Percentiles rank a stretch among this genome's conserved stretches.
phyloP scores from a whole-genome alignment of 1,140 invertebrate species.

The Musca vetustissima region DNA sequence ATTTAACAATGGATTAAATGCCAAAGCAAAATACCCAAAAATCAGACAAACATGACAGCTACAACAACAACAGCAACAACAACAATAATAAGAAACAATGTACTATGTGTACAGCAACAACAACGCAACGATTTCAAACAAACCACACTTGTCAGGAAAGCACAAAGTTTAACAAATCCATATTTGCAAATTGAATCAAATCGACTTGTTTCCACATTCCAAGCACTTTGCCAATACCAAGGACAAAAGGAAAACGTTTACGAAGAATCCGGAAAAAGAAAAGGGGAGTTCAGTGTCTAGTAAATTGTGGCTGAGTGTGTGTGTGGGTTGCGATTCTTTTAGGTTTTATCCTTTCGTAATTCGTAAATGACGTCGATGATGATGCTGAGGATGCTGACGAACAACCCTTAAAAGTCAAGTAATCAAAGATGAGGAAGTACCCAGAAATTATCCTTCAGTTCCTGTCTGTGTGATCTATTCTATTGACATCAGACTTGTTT shows the following conservation, averaged over 20 bases:
- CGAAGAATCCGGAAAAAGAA: no score
- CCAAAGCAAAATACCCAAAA: neutral
- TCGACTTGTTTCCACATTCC: no score
- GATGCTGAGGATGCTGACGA: neutral
- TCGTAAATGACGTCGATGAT: neutral
- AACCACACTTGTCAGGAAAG: conserved; percentile 18
- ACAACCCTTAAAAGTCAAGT: conserved; percentile 21
- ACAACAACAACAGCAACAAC: conserved; percentile 11
- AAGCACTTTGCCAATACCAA: no score
- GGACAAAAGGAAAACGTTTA: no score
- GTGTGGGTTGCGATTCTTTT: no score
- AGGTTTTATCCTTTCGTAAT: no score
- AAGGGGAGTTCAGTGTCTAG: no score
- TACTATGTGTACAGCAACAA: neutral
- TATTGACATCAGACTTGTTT: no score
- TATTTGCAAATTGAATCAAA: conserved; percentile 22
- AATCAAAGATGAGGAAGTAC: neutral
- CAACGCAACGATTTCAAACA: neutral
- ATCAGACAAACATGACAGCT: neutral
- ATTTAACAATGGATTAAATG: conserved; percentile 17
- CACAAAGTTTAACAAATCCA: conserved; percentile 15
- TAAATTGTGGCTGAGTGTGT: no score
- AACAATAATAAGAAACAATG: conserved; percentile 5
- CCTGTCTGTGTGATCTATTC: no score
- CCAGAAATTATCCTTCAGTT: neutral